Percentiles rank a stretch among this genome's conserved stretches.
These are phyloP conservation scores for Pristionchus maxplancki DNA, from an alignment of 2,888 invertebrate genomes.

Conservation along the genomic window DNA sequence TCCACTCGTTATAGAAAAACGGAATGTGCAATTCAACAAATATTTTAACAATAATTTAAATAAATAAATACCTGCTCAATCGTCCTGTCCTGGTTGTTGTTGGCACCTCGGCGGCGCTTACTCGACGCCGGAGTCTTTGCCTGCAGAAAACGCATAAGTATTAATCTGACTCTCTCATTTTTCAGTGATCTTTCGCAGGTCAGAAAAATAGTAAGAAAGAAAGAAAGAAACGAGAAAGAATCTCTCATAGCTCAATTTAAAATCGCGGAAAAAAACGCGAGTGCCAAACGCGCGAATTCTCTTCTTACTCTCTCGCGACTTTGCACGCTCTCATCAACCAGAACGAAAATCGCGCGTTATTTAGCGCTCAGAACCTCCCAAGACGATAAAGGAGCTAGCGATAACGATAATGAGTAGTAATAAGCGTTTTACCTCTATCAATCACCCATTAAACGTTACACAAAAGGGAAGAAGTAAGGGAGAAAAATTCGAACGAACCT, in stretches of 20 bases:
- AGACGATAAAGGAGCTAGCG: background rate
- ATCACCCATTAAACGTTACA: background rate
- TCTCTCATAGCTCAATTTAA: background rate
- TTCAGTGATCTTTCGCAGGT: background rate
- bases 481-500: background rate
- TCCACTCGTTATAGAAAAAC: too few relatives aligned
- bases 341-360: background rate
- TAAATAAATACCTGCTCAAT: slow-evolving; percentile 49
- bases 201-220: too few relatives aligned
- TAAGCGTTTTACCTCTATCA: background rate
- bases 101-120: slow-evolving; percentile 20
- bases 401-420: background rate
- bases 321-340: background rate
- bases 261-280: background rate
- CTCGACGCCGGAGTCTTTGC: slow-evolving; percentile 26
- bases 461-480: background rate
- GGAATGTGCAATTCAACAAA: too few relatives aligned
- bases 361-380: background rate
- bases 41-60: background rate
- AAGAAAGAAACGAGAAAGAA: too few relatives aligned
- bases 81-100: slow-evolving; percentile 44
- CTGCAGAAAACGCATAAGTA: background rate
- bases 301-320: background rate
- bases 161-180: background rate
- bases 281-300: background rate